A percentile compares a stretch with the other conserved stretches of the same genome.
Evolutionary conservation across 2,113 vertebrate genomes (phyloP).

Genomic region (Phylloscopus trochilus): DNA sequence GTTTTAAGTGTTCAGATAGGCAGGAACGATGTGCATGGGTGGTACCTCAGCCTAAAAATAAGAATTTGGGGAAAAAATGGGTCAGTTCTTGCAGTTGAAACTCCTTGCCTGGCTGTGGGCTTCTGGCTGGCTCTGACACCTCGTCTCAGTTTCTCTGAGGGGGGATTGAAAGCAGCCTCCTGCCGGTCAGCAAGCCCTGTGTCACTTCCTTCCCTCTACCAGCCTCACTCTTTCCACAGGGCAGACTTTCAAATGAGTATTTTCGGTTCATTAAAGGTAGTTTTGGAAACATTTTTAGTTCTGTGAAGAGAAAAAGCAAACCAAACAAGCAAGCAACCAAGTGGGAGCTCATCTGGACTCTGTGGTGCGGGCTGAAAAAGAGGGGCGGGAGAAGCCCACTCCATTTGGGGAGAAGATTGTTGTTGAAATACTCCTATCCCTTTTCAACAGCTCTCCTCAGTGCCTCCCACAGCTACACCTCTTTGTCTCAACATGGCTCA

Average conservation of each 20-base stretch:
- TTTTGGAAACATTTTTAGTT: slow-evolving; percentile 27
- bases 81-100: neutral
- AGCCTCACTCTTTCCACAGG: slow-evolving; percentile 71
- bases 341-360: slow-evolving; percentile 22
- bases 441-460: neutral
- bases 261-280: slow-evolving; percentile 65
- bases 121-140: neutral
- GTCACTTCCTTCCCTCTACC: slow-evolving; percentile 73
- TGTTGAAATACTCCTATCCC: neutral
- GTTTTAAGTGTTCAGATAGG: neutral
- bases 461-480: neutral
- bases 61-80: rapidly evolving
- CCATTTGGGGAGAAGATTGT: neutral
- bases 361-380: neutral
- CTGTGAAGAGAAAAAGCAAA: neutral
- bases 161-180: slow-evolving; percentile 46
- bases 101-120: neutral
- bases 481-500: neutral
- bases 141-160: neutral
- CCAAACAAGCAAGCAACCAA: neutral
- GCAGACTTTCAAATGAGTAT: slow-evolving; percentile 57
- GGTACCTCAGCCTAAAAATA: neutral
- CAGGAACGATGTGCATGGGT: neutral
- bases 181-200: slow-evolving; percentile 51
- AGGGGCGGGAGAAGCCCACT: neutral